phyloP scores from a whole-genome alignment of 2,888 invertebrate genomes.

The Clepsis dumicolana region DNA sequence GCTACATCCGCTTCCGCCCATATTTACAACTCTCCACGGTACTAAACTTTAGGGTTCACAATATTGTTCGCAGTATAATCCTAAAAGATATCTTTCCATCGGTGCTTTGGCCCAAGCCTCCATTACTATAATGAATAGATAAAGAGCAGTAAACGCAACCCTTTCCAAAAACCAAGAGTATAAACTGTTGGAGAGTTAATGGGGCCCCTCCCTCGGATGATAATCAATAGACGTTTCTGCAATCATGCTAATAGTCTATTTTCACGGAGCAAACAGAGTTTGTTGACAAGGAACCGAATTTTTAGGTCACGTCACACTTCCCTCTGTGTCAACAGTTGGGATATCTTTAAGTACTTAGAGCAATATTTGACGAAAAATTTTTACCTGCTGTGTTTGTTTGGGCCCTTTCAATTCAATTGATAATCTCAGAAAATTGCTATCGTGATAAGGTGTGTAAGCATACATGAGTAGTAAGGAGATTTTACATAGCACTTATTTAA shows the following conservation, averaged over 20 bases:
- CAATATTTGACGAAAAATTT: neutral
- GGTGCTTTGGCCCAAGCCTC: conserved; percentile 10
- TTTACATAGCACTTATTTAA: neutral
- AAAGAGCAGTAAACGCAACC: conserved; percentile 41
- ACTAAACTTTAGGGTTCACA: conserved; percentile 31
- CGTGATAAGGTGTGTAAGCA: neutral
- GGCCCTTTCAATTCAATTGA: neutral
- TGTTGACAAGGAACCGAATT: conserved; percentile 27
- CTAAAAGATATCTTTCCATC: conserved; percentile 39
- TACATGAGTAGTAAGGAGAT: neutral
- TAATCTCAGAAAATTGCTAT: neutral
- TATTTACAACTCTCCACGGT: conserved; percentile 19
- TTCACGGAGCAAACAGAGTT: conserved; percentile 42
- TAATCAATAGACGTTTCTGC: conserved; percentile 56
- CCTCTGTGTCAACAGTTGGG: neutral
- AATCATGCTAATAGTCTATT: conserved; percentile 55
- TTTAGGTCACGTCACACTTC: conserved; percentile 10
- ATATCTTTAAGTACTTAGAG: neutral
- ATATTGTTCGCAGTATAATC: conserved; percentile 21
- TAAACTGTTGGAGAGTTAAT: conserved; percentile 43
- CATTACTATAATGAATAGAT: conserved; percentile 42
- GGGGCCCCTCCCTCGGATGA: conserved; percentile 53
- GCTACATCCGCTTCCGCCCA: neutral
- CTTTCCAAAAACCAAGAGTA: conserved; percentile 35
- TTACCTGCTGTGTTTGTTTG: neutral